Evolutionary conservation across 2,113 vertebrate genomes (phyloP).

Genomic region (Dryoscopus gambensis): DNA sequence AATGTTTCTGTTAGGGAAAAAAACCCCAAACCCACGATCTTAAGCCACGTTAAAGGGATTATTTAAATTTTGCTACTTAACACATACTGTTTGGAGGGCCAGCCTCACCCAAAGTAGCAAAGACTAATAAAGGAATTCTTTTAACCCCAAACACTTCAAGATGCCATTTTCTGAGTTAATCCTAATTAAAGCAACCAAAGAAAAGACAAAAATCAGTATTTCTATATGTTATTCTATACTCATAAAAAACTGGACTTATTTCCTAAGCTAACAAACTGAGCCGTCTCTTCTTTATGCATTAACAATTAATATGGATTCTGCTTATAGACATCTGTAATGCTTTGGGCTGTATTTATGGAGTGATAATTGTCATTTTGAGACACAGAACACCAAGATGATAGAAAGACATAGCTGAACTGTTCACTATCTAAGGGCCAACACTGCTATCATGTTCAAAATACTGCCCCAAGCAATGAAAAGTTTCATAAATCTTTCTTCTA

Average conservation of each 20-base stretch:
- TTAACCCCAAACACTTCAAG: background rate
- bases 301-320: conserved; percentile 73
- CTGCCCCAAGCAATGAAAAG: conserved; percentile 57
- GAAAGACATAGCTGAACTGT: conserved; percentile 58
- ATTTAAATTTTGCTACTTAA: background rate
- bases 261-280: conserved; percentile 56
- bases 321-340: conserved; percentile 73
- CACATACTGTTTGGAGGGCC: background rate
- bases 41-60: background rate
- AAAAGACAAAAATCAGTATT: conserved; percentile 27
- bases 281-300: conserved; percentile 58
- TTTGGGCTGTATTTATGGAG: conserved; percentile 71
- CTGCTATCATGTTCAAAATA: conserved; percentile 62
- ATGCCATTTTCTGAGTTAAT: background rate
- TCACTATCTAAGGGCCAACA: conserved; percentile 58
- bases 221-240: conserved; percentile 1
- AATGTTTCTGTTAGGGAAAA: background rate
- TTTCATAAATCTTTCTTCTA: conserved; percentile 58
- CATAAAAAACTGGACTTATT: conserved; percentile 18
- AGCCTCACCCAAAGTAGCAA: background rate
- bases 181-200: background rate
- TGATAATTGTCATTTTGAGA: conserved; percentile 70
- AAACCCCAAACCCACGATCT: background rate
- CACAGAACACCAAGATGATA: conserved; percentile 58
- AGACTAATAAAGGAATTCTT: background rate